phyloP scores from a whole-genome alignment of 1,140 invertebrate species.

The Drosophila baimaii region DNA sequence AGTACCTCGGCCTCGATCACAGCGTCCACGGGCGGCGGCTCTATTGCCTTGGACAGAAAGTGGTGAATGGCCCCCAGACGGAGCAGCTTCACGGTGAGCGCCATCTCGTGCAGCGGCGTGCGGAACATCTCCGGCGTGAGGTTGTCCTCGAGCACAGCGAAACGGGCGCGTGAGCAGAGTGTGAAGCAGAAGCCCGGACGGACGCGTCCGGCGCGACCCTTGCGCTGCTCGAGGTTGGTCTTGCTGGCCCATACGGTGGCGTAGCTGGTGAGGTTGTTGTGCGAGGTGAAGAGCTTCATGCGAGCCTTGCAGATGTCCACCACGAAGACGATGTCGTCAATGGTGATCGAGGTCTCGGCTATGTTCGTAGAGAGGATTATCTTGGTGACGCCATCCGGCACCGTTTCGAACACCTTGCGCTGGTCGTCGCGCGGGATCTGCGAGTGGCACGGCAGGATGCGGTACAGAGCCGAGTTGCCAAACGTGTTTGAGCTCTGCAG shows the following conservation, averaged over 20 bases:
- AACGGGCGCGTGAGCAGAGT: slow-evolving; percentile 91
- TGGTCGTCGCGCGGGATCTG: slow-evolving; percentile 96
- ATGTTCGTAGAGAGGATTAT: slow-evolving; percentile 96
- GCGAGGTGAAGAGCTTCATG: slow-evolving; percentile 97
- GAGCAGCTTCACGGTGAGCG: slow-evolving; percentile 91
- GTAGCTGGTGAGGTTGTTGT: slow-evolving; percentile 98
- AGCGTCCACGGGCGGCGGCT: slow-evolving; percentile 96
- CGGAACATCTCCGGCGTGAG: slow-evolving; percentile 98
- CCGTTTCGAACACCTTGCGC: slow-evolving; percentile 92
- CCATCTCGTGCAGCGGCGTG: slow-evolving; percentile 96
- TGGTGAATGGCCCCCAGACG: slow-evolving; percentile 94
- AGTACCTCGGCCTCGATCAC: slow-evolving; percentile 94
- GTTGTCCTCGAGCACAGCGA: slow-evolving; percentile 92
- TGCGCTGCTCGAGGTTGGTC: slow-evolving; percentile 95
- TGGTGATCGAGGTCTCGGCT: slow-evolving; percentile 97
- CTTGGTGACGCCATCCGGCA: slow-evolving; percentile 90
- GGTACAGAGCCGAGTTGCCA: slow-evolving; percentile 85
- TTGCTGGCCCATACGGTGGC: slow-evolving; percentile 96
- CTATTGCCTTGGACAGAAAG: slow-evolving; percentile 96
- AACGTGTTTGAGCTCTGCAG: slow-evolving; percentile 92
- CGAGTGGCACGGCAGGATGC: slow-evolving; percentile 94
- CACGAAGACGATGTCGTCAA: slow-evolving; percentile 98
- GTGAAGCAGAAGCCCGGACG: slow-evolving; percentile 95
- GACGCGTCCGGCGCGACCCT: slow-evolving; percentile 95
- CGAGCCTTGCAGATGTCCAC: slow-evolving; percentile 98